Evolutionary conservation across 2,113 vertebrate species (phyloP), one percentile per base, ranked within the genome.

Genomic region (Murina feae): DNA sequence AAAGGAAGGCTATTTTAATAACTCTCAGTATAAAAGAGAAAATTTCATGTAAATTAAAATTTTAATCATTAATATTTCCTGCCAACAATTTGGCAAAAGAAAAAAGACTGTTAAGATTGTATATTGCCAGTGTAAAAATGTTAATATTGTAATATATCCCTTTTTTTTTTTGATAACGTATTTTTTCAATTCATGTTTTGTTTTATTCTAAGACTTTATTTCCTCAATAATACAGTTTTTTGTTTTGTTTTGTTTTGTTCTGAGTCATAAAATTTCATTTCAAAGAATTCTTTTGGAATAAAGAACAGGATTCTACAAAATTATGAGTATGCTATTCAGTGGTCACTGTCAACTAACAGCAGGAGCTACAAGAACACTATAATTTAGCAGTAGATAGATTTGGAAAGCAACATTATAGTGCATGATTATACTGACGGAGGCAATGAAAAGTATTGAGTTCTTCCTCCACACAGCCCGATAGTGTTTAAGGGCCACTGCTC

Each of bases 121-220:
- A 95, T 37, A 87, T 23, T 91, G 21, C 51, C 35, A 49, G 14
- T 97, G 96, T 97, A 96, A 94, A 97, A 94, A 96, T 96, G 95
- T 97, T 75, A 88, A 96, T 92, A 96, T 10, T 88, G 82, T 92
- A 97, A 96, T 9, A 95, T 82, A 80, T 85, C 53, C 53, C 37
- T 44, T 53, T 60, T 53, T 49, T 53, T 49, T 28, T 69, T 79
- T 63, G 23, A 16, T 85, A 96, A 95, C 4, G 13, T 87, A 89
- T 79, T 92, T 94, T 68, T 95, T 96, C 83, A 89, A 83, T 85
- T 11, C 3, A 25, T 68, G 35, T 51, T 84, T 84, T 65, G 25
- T 94, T 96, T 80, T 25, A 47, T 51, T 94, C 63, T 94, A 74
- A 68, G 83, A 82, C 78, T 55, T 81, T 44, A 76, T 79, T 23